Percentiles rank a stretch among this genome's conserved stretches.
These are phyloP conservation scores for Myotis findleyi DNA, from an alignment of 2,797 vertebrate genomes.

Conservation along the genomic window DNA sequence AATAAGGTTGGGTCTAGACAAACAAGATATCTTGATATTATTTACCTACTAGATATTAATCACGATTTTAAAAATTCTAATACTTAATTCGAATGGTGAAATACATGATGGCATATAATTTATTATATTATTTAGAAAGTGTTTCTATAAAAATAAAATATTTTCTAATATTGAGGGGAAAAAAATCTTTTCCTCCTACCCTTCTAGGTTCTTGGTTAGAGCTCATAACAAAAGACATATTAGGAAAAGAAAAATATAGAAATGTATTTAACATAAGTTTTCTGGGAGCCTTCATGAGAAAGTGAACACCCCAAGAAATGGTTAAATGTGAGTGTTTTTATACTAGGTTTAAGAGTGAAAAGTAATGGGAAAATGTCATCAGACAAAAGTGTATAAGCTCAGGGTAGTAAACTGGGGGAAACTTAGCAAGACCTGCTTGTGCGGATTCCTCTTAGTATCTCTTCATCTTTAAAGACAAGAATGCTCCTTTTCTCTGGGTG, in stretches of 20 bases:
- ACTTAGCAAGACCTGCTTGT: neutral
- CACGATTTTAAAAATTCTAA: constrained; percentile 17
- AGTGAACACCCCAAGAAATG: neutral
- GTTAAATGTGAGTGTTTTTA: neutral
- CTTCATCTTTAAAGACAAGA: neutral
- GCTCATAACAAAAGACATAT: neutral
- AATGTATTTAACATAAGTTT: constrained; percentile 1
- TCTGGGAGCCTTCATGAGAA: neutral
- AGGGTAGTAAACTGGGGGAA: neutral
- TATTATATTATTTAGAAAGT: constrained; percentile 52
- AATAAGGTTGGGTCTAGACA: constrained; percentile 2
- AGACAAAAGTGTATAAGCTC: neutral
- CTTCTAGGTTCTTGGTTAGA: neutral
- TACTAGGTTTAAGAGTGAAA: neutral
- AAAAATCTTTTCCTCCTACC: neutral
- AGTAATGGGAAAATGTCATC: neutral
- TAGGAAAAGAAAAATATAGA: neutral
- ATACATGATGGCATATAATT: neutral
- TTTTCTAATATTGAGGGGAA: neutral
- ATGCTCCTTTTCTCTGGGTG: neutral
- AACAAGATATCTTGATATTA: neutral
- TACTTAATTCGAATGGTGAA: neutral
- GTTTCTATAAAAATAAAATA: constrained; percentile 32
- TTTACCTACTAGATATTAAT: neutral
- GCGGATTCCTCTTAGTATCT: neutral